Percentiles rank a stretch among this genome's conserved stretches.
phyloP scores from a whole-genome alignment of 2,113 vertebrate species.

The Hystrix cristata region DNA sequence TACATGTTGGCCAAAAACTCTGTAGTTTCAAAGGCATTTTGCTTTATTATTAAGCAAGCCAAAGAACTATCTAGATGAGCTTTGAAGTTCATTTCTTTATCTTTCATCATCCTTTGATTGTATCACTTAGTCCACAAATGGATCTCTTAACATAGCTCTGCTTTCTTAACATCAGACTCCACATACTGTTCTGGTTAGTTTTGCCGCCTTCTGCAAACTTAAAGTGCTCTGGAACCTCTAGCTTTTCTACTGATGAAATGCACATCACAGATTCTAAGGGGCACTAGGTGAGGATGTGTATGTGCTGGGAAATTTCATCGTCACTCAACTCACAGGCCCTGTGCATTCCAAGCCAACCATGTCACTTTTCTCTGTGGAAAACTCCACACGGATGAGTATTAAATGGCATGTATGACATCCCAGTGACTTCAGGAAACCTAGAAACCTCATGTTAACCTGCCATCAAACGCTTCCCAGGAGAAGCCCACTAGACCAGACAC shows the following conservation, averaged over 20 bases:
- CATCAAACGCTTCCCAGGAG: background rate
- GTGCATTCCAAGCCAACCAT: background rate
- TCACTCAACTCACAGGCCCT: background rate
- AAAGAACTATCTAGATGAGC: background rate
- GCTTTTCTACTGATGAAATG: background rate
- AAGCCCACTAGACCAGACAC: background rate
- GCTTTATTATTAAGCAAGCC: background rate
- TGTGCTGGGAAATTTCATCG: background rate
- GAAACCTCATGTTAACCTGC: slow-evolving; percentile 20
- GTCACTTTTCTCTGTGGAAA: background rate
- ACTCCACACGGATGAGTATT: background rate
- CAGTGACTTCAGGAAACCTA: background rate
- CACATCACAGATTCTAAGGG: background rate
- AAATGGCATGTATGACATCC: background rate
- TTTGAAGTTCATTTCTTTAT: slow-evolving; percentile 38
- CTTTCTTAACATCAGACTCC: background rate
- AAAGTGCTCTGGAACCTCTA: background rate
- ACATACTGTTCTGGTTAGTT: background rate
- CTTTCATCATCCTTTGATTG: background rate
- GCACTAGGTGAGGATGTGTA: background rate
- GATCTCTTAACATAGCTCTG: background rate
- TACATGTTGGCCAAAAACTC: slow-evolving; percentile 22
- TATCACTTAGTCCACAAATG: background rate
- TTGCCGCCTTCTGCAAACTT: background rate
- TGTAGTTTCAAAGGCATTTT: slow-evolving; percentile 29